Evolutionary conservation across 2,113 vertebrate genomes (phyloP).

Genomic region (Hemicordylus capensis): DNA sequence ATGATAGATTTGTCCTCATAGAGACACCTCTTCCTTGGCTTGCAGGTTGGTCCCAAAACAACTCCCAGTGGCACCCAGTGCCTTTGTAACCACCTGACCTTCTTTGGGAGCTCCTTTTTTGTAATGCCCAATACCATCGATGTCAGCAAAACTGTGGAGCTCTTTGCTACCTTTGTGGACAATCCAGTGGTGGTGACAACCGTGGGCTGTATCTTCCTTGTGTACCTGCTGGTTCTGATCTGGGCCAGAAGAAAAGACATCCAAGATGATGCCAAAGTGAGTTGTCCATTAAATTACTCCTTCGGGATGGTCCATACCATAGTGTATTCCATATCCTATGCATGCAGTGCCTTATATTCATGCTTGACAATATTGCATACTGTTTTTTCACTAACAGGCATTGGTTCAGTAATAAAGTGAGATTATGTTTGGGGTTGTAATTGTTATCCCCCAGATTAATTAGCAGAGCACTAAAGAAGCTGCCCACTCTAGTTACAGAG

Average conservation of each 20-base stretch:
- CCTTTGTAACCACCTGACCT: slow-evolving; percentile 92
- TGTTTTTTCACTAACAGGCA: background rate
- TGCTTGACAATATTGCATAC: background rate
- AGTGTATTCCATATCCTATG: too few relatives aligned
- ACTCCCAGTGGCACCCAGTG: slow-evolving; percentile 83
- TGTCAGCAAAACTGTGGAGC: slow-evolving; percentile 82
- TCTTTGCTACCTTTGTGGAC: slow-evolving; percentile 89
- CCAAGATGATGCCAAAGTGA: slow-evolving; percentile 89
- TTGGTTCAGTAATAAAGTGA: background rate
- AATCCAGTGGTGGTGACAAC: slow-evolving; percentile 93
- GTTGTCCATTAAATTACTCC: background rate
- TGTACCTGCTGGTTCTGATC: slow-evolving; percentile 84
- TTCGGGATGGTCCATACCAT: too few relatives aligned
- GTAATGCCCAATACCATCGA: slow-evolving; percentile 89
- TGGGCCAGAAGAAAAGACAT: slow-evolving; percentile 93
- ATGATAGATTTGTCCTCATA: too few relatives aligned
- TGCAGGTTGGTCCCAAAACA: slow-evolving; percentile 88
- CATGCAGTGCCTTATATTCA: too few relatives aligned
- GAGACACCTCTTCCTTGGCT: slow-evolving; percentile 9
- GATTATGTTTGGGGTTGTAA: too few relatives aligned
- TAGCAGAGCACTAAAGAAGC: too few relatives aligned
- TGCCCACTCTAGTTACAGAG: too few relatives aligned
- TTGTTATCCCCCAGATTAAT: too few relatives aligned
- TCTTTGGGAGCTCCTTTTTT: slow-evolving; percentile 93
- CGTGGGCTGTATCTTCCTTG: slow-evolving; percentile 83